These are phyloP conservation scores for Drosophila nr. perissopoda DNA, from an alignment of 2,888 invertebrate genomes.

Conservation along the genomic window DNA sequence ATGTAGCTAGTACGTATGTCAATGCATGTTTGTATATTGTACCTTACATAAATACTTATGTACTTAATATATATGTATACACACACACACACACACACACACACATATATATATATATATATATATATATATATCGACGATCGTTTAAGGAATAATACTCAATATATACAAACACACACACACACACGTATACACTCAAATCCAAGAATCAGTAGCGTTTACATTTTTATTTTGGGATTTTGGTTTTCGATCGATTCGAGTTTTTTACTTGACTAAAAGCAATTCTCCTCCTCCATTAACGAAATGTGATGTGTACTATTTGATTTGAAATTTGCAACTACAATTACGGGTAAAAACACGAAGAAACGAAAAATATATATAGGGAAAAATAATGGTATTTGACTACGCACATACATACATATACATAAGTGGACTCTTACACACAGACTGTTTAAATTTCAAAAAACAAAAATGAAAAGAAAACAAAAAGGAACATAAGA, in stretches of 20 bases:
- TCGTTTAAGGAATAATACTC: conserved; percentile 46
- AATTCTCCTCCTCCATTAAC: conserved; percentile 43
- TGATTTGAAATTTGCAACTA: conserved; percentile 71
- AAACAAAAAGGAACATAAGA: conserved; percentile 6
- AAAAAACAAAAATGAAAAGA: conserved; percentile 3
- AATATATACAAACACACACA: conserved; percentile 10
- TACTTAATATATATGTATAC: conserved; percentile 36
- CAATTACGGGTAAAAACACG: conserved; percentile 73
- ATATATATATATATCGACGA: conserved; percentile 38
- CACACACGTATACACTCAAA: conserved; percentile 6
- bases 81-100: background rate
- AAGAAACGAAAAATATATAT: conserved; percentile 23
- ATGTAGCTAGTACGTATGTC: conserved; percentile 44
- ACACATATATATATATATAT: background rate
- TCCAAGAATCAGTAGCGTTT: conserved; percentile 12
- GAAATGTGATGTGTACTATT: conserved; percentile 66
- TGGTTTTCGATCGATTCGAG: conserved; percentile 10
- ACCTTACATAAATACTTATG: conserved; percentile 41
- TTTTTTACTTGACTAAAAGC: conserved; percentile 2
- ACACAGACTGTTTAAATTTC: conserved; percentile 56
- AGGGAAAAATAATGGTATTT: conserved; percentile 24
- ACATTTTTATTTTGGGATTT: background rate
- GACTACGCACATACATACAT: conserved; percentile 28
- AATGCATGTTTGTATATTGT: conserved; percentile 60
- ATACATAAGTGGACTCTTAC: conserved; percentile 26